Conservation (phyloP, 2,888 invertebrate genomes). For the Synergus umbraculus region DNA sequence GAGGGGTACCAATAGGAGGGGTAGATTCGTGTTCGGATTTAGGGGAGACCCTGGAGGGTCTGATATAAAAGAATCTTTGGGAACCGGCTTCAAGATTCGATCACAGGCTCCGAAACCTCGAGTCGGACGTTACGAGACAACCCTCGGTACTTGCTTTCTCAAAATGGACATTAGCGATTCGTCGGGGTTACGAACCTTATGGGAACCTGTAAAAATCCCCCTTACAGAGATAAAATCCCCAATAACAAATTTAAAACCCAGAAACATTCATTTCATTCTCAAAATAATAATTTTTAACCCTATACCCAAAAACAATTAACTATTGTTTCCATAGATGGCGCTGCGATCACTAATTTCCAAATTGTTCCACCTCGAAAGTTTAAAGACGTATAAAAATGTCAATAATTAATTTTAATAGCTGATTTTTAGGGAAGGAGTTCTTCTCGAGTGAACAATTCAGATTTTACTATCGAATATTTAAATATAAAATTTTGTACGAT, state of each 20-base stretch:
- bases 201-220: constrained; percentile 45
- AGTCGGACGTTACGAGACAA: constrained; percentile 62
- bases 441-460: not conserved
- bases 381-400: not conserved
- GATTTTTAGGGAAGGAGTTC: not conserved
- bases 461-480: not conserved
- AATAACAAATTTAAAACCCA: not conserved
- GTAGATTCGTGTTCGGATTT: constrained; percentile 60
- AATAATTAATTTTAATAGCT: not conserved
- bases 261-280: not conserved
- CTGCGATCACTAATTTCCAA: too few species aligned
- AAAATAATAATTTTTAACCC: too few species aligned
- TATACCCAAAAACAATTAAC: too few species aligned
- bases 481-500: not conserved
- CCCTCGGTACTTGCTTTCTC: constrained; percentile 47
- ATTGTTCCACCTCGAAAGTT: not conserved
- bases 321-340: too few species aligned
- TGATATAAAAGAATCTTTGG: constrained; percentile 74
- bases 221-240: not conserved
- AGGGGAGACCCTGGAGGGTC: constrained; percentile 67
- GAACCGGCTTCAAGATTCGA: constrained; percentile 76
- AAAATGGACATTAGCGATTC: constrained; percentile 56
- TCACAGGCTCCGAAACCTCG: constrained; percentile 70
- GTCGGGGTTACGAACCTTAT: constrained; percentile 50
- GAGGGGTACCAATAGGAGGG: constrained; percentile 64